These are phyloP conservation scores for Epinotia ramella DNA, from an alignment of 2,888 invertebrate genomes.

Conservation along the genomic window DNA sequence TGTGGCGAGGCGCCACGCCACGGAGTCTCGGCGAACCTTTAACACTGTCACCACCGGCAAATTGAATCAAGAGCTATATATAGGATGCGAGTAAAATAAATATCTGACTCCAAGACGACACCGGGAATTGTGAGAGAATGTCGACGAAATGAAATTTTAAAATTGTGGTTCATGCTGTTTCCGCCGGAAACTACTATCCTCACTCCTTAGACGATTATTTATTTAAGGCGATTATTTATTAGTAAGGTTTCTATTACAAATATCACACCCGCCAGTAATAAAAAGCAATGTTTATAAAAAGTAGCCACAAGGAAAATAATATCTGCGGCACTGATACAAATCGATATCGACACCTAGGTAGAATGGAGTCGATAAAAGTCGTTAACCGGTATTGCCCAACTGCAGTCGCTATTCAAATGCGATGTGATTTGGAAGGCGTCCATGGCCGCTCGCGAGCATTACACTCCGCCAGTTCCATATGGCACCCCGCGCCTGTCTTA, in stretches of 20 bases:
- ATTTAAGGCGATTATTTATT: too few species aligned
- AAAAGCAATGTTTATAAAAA: background rate
- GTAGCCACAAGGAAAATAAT: background rate
- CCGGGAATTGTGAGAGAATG: conserved; percentile 25
- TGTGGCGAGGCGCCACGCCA: conserved; percentile 26
- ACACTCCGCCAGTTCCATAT: conserved; percentile 59
- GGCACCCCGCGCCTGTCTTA: conserved; percentile 56
- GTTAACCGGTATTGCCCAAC: conserved; percentile 68
- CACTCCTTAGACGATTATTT: background rate
- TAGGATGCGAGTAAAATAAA: conserved; percentile 42
- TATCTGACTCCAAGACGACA: conserved; percentile 36
- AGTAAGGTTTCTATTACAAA: background rate
- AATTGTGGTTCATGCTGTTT: conserved; percentile 28
- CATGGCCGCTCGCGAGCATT: conserved; percentile 65
- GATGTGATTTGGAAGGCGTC: conserved; percentile 78
- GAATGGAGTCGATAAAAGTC: conserved; percentile 65
- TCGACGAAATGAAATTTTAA: conserved; percentile 37
- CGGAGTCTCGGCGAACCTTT: conserved; percentile 32
- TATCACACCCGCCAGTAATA: background rate
- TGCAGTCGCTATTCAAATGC: conserved; percentile 76
- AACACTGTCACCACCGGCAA: conserved; percentile 43
- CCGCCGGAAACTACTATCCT: conserved; percentile 11
- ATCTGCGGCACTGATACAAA: background rate
- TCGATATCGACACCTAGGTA: conserved; percentile 47
- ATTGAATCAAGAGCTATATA: conserved; percentile 44